Evolutionary conservation across 2,888 invertebrate species (phyloP).

Genomic region (Temnothorax ravouxi): DNA sequence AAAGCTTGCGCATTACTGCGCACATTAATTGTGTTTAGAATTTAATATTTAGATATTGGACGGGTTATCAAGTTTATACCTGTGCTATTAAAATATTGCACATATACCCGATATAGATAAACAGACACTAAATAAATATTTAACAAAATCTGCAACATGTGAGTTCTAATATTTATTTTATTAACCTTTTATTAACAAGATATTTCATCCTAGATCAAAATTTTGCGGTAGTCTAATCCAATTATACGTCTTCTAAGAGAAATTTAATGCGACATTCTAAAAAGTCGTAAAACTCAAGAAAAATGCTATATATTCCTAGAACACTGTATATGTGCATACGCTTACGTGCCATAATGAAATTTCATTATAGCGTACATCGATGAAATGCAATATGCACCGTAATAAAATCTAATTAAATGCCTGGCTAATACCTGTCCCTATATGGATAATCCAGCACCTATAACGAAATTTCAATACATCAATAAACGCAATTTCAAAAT

Average conservation of each 20-base stretch:
- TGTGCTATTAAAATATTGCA: not conserved
- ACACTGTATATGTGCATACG: slow-evolving; percentile 39
- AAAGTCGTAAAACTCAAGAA: slow-evolving; percentile 10
- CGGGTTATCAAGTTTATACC: not conserved
- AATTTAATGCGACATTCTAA: slow-evolving; percentile 1
- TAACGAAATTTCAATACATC: slow-evolving; percentile 55
- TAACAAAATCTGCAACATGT: not conserved
- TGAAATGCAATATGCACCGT: slow-evolving; percentile 55
- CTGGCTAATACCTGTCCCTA: slow-evolving; percentile 45
- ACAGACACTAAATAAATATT: slow-evolving; percentile 23
- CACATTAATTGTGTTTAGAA: not conserved
- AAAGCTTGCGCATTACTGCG: not conserved
- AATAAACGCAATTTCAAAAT: slow-evolving; percentile 48
- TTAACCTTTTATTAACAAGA: not conserved
- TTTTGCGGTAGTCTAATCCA: not conserved
- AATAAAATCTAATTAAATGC: slow-evolving; percentile 58
- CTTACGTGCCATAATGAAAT: slow-evolving; percentile 51
- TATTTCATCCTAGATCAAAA: not conserved
- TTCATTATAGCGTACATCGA: slow-evolving; percentile 51
- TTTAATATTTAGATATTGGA: slow-evolving; percentile 6
- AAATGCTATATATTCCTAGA: slow-evolving; percentile 8
- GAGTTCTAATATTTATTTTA: not conserved
- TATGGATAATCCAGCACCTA: slow-evolving; percentile 47
- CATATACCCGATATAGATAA: slow-evolving; percentile 1
- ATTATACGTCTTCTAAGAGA: not conserved